Conservation (phyloP, 1,140 invertebrate genomes). For the Geopemphigus sp. region DNA sequence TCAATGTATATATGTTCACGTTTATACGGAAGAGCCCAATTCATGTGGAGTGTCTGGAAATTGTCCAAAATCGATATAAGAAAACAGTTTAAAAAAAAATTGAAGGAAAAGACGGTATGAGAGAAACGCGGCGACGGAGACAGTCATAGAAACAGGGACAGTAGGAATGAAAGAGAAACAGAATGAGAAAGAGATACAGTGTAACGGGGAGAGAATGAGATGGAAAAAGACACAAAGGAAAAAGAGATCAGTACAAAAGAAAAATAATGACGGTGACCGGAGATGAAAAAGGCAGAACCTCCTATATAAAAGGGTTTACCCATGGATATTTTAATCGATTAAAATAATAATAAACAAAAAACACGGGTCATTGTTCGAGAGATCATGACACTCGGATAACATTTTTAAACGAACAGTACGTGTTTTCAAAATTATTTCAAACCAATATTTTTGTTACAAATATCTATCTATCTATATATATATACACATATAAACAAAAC, state of each 20-base stretch:
- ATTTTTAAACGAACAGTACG: not conserved
- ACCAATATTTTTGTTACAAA: too few relatives aligned
- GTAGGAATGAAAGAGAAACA: not conserved
- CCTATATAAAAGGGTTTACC: conserved; percentile 33
- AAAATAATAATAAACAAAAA: conserved; percentile 24
- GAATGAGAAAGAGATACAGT: not conserved
- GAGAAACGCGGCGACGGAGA: not conserved
- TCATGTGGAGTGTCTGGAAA: conserved; percentile 33
- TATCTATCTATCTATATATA: too few relatives aligned
- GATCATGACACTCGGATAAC: conserved; percentile 6
- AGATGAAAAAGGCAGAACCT: conserved; percentile 28
- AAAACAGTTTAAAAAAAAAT: conserved; percentile 30
- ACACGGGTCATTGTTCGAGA: not conserved
- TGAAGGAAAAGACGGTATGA: not conserved
- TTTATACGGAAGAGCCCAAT: conserved; percentile 18
- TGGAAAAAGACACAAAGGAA: not conserved
- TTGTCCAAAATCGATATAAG: conserved; percentile 43
- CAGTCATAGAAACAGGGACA: not conserved
- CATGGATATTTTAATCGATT: conserved; percentile 15
- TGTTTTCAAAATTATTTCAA: not conserved
- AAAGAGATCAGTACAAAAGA: conserved; percentile 22
- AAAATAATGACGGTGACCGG: conserved; percentile 34
- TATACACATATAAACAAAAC: too few relatives aligned
- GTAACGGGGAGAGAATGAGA: not conserved
- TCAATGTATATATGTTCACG: conserved; percentile 2